These are phyloP conservation scores for Molanna angustata DNA, from an alignment of 2,888 invertebrate genomes.

Conservation along the genomic window DNA sequence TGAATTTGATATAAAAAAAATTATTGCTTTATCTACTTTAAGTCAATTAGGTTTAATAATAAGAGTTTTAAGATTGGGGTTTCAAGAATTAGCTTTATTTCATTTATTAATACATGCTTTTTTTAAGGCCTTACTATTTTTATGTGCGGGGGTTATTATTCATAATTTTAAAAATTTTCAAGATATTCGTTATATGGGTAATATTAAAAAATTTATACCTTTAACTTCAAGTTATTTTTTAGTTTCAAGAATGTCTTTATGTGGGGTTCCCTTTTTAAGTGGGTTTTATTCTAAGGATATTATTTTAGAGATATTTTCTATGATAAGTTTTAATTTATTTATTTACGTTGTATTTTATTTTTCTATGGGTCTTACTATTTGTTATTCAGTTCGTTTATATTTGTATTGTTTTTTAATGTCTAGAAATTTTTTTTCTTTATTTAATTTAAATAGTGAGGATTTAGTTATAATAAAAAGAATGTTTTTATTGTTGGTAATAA, in stretches of 20 bases:
- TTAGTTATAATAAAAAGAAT: slow-evolving; percentile 51
- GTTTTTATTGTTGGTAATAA: slow-evolving; percentile 50
- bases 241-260: slow-evolving; percentile 59
- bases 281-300: slow-evolving; percentile 66
- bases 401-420: slow-evolving; percentile 54
- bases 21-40: slow-evolving; percentile 75
- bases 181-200: slow-evolving; percentile 64
- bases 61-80: slow-evolving; percentile 57
- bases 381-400: slow-evolving; percentile 56
- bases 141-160: slow-evolving; percentile 69
- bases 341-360: slow-evolving; percentile 56
- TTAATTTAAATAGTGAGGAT: slow-evolving; percentile 48
- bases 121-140: slow-evolving; percentile 73
- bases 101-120: slow-evolving; percentile 71
- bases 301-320: slow-evolving; percentile 57
- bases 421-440: slow-evolving; percentile 45
- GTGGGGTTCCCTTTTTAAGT: slow-evolving; percentile 62
- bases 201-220: slow-evolving; percentile 49
- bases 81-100: slow-evolving; percentile 61
- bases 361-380: slow-evolving; percentile 58
- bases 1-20: slow-evolving; percentile 72
- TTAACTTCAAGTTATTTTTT: slow-evolving; percentile 55
- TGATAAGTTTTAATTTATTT: slow-evolving; percentile 54
- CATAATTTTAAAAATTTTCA: slow-evolving; percentile 61
- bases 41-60: slow-evolving; percentile 75